Evolutionary conservation across 2,888 invertebrate genomes (phyloP), one percentile per base, ranked within the genome.

Genomic region (Drosophila prolongata): DNA sequence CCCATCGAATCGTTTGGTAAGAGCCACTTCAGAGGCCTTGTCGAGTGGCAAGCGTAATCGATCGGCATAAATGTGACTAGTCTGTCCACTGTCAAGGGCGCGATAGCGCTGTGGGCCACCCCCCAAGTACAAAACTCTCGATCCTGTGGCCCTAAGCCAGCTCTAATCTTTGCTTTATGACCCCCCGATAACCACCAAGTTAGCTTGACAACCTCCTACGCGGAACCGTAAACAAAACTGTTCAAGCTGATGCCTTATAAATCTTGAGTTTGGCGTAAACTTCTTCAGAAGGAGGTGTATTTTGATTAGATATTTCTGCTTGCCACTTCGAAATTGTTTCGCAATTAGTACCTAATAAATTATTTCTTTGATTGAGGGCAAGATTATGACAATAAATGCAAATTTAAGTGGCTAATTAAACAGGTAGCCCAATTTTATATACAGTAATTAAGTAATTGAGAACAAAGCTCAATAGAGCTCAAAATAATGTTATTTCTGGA

Each of bases 201-300:
- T 14, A 9, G 19, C 52, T 34, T 73, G 65, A 34, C 24, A 72
- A 73, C 61, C 43, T 49, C 6, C 6, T 6, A 5, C 4, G 1
- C 38, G 10, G n/a, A n/a, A 64, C 37, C 37, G 55, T 73, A 73
- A 73, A 73, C 56, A 71, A 64, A 64, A 42, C 64, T 53, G 52
- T 56, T 73, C 42, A 71, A 24, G 19, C 50, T 3, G 35, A 10
- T 52, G 46, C 47, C 27, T 53, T 57, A 50, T 71, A 71, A 71
- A 71, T 71, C 71, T 65, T 71, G 24, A 43, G 40, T 4, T 53
- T 57, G 34, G 43, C 43, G 72, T 40, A 50, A 40, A 55, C 44
- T 47, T 49, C 52, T 57, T 42, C 24, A n/a, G 16, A 5, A 27
- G 62, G n/a, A 42, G 35, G 27, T n/a, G 37, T 40, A 52, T 46